These are phyloP conservation scores for Tenthredo distinguenda DNA, from an alignment of 2,888 invertebrate genomes.

Conservation along the genomic window DNA sequence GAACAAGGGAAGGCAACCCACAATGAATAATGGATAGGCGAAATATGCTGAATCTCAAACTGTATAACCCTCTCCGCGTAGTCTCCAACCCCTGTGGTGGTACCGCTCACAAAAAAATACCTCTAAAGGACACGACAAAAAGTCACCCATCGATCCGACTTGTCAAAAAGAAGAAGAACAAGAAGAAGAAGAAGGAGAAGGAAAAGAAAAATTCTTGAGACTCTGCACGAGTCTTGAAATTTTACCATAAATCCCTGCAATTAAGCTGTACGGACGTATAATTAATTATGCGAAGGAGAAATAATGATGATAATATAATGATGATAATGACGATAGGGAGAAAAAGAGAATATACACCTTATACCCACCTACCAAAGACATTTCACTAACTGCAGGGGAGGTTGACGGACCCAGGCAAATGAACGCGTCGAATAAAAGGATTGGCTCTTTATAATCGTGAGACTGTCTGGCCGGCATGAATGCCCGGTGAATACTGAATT, in stretches of 20 bases:
- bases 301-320: not conserved
- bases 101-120: constrained; percentile 55
- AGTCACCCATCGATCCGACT: constrained; percentile 56
- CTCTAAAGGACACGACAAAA: constrained; percentile 56
- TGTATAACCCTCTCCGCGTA: constrained; percentile 60
- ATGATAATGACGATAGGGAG: constrained; percentile 58
- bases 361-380: not conserved
- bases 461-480: constrained; percentile 33
- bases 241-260: not conserved
- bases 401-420: constrained; percentile 13
- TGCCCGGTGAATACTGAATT: constrained; percentile 28
- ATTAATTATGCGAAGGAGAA: not conserved
- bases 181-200: constrained; percentile 17
- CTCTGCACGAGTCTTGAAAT: not conserved
- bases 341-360: constrained; percentile 57
- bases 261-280: not conserved
- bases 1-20: constrained; percentile 70
- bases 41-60: constrained; percentile 72
- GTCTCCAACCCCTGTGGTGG: constrained; percentile 54
- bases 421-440: constrained; percentile 35
- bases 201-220: constrained; percentile 24
- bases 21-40: constrained; percentile 72
- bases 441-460: constrained; percentile 38
- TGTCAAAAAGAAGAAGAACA: not conserved
- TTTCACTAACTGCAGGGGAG: not conserved